Conservation (phyloP, 2,888 invertebrate genomes). For the Frankliniella intonsa region DNA sequence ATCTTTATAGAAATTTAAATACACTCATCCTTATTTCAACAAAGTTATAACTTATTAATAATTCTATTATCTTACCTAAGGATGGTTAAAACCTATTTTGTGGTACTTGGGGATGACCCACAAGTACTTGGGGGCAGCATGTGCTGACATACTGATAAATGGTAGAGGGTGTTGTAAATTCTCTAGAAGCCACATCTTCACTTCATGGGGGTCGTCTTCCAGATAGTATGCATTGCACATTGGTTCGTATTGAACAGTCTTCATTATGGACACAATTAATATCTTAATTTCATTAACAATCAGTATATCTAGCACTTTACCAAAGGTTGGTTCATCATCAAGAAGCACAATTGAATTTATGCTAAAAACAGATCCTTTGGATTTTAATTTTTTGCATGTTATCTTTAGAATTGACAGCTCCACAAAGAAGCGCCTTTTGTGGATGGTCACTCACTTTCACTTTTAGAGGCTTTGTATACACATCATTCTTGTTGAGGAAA, state of each 20-base stretch:
- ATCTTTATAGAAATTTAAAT: no score
- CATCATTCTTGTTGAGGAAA: not conserved
- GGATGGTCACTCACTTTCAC: not conserved
- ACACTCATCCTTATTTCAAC: no score
- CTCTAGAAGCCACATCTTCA: not conserved
- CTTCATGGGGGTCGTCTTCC: not conserved
- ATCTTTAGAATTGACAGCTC: not conserved
- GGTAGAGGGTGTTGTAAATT: not conserved
- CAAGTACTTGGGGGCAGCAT: no score
- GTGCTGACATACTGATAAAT: not conserved
- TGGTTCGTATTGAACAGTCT: not conserved
- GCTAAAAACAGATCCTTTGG: not conserved
- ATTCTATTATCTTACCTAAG: no score
- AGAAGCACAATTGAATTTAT: not conserved
- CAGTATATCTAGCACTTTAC: not conserved
- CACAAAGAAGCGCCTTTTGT: not conserved
- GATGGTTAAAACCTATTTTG: not conserved
- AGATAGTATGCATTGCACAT: not conserved
- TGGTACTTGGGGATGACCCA: not conserved
- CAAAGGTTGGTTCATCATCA: not conserved
- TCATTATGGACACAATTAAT: not conserved
- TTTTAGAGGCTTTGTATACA: not conserved
- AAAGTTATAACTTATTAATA: no score
- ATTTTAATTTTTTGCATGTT: not conserved
- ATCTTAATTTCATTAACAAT: not conserved